Percentiles rank a stretch among this genome's conserved stretches.
Conservation (phyloP, 1,140 invertebrate species). For the Lasioglossum albipes region DNA sequence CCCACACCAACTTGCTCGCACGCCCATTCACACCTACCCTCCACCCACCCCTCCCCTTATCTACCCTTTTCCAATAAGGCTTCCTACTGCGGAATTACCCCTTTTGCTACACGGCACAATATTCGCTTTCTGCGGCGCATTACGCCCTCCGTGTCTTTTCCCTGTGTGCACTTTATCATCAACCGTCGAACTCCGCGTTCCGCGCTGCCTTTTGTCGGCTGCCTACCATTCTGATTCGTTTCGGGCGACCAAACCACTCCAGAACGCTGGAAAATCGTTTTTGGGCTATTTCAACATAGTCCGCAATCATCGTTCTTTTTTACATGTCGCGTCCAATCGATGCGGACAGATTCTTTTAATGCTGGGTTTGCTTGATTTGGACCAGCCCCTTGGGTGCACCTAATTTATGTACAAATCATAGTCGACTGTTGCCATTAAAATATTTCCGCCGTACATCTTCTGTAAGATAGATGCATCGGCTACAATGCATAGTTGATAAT, state of each 20-base stretch:
- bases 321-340: no score
- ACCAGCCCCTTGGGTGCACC: no score
- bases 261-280: no score
- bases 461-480: no score
- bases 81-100: conserved; percentile 77
- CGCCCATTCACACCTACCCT: conserved; percentile 52
- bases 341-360: no score
- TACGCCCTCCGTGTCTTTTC: conserved; percentile 63
- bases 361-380: no score
- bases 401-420: no score
- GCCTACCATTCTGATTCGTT: background rate
- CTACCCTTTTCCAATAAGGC: conserved; percentile 80
- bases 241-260: background rate
- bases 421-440: no score
- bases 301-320: no score
- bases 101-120: conserved; percentile 70
- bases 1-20: conserved; percentile 5
- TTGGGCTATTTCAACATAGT: no score
- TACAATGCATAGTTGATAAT: no score
- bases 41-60: conserved; percentile 68
- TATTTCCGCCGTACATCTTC: no score
- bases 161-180: conserved; percentile 49
- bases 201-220: background rate
- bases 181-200: background rate
- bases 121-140: conserved; percentile 73